Evolutionary conservation across 2,113 vertebrate species (phyloP).

Genomic region (Genyomyrus donnyi): DNA sequence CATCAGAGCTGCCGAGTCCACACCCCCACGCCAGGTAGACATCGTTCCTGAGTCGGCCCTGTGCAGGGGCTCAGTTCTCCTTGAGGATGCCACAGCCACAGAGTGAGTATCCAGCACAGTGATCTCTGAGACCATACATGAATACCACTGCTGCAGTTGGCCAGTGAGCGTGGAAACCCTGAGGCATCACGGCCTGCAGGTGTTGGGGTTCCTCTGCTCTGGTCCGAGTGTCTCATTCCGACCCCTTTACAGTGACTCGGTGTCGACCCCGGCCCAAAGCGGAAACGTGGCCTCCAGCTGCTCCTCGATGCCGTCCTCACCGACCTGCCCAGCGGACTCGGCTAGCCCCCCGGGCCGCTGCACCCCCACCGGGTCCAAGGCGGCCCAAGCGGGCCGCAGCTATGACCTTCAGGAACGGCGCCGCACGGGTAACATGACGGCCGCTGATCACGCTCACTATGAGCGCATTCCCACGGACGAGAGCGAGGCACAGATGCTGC

Average conservation of each 20-base stretch:
- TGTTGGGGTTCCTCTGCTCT: background rate
- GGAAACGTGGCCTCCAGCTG: slow-evolving; percentile 25
- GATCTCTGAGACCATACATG: background rate
- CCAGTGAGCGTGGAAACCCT: background rate
- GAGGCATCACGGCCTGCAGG: background rate
- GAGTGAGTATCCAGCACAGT: slow-evolving; percentile 22
- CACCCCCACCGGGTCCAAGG: background rate
- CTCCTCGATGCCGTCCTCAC: slow-evolving; percentile 3
- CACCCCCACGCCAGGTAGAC: slow-evolving; percentile 25
- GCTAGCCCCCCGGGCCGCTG: background rate
- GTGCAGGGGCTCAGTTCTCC: background rate
- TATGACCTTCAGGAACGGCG: slow-evolving; percentile 90
- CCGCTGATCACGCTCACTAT: slow-evolving; percentile 71
- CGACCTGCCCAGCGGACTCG: background rate
- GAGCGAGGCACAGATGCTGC: slow-evolving; percentile 80
- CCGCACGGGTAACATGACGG: slow-evolving; percentile 88
- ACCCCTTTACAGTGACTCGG: background rate
- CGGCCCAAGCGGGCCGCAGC: slow-evolving; percentile 60
- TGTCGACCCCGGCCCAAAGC: slow-evolving; percentile 12
- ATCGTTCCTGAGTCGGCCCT: slow-evolving; percentile 29
- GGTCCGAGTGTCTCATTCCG: background rate
- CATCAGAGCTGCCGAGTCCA: background rate
- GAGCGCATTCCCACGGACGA: slow-evolving; percentile 83
- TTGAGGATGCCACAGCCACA: slow-evolving; percentile 26
- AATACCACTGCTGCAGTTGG: background rate